Percentiles rank a stretch among this genome's conserved stretches.
phyloP scores from a whole-genome alignment of 2,888 invertebrate species.

The Epicampocera succincta region DNA sequence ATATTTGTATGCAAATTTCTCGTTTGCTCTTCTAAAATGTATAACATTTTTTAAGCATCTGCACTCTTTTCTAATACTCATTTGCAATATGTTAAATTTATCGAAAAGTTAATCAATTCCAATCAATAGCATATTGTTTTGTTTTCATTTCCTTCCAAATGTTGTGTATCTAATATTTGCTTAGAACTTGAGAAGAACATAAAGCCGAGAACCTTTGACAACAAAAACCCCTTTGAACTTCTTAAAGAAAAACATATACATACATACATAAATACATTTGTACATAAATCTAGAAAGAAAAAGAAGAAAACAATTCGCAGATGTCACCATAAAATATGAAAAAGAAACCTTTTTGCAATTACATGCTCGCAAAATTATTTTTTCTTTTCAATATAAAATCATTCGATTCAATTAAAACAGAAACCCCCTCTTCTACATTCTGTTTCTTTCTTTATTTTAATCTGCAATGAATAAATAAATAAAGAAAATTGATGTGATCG shows the following conservation, averaged over 20 bases:
- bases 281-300: constrained; percentile 32
- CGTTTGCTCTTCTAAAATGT: background rate
- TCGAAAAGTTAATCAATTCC: constrained; percentile 67
- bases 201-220: constrained; percentile 45
- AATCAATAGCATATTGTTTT: constrained; percentile 63
- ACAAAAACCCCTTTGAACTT: constrained; percentile 48
- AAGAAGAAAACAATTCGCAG: constrained; percentile 56
- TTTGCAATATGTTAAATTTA: constrained; percentile 18
- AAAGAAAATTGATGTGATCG: constrained; percentile 66
- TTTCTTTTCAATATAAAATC: constrained; percentile 50
- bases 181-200: constrained; percentile 18
- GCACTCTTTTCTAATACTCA: background rate
- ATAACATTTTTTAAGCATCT: constrained; percentile 11
- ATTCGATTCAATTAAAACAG: constrained; percentile 66
- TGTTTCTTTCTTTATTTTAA: background rate
- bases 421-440: constrained; percentile 31
- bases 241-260: constrained; percentile 46
- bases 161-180: constrained; percentile 29
- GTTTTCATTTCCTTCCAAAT: constrained; percentile 14
- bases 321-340: constrained; percentile 57
- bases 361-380: constrained; percentile 79
- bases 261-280: too few species aligned
- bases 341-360: constrained; percentile 74
- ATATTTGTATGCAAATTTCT: constrained; percentile 50
- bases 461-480: constrained; percentile 51